Conservation (phyloP, 2,113 vertebrate genomes). For the Bos javanicus region DNA sequence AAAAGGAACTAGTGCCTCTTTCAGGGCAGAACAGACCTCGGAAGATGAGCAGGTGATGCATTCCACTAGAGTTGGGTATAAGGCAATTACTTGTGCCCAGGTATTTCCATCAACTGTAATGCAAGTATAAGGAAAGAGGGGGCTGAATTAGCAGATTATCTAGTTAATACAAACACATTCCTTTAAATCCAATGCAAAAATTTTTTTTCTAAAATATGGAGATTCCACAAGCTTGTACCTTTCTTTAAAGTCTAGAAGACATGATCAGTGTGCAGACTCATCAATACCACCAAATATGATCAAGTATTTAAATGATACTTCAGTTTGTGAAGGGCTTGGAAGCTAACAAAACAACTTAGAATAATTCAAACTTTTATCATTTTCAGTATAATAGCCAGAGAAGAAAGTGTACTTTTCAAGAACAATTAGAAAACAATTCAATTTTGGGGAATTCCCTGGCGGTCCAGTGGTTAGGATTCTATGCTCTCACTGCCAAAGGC, state of each 20-base stretch:
- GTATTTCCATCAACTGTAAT: conserved; percentile 94
- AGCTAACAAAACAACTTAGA: neutral
- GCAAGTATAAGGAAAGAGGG: conserved; percentile 50
- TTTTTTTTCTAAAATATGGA: neutral
- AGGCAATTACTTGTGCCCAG: conserved; percentile 97
- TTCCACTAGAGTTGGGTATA: conserved; percentile 97
- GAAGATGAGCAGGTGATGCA: conserved; percentile 97
- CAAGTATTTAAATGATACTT: conserved; percentile 5
- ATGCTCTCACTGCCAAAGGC: neutral
- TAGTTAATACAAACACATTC: neutral
- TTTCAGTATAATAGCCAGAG: neutral
- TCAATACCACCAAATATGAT: neutral
- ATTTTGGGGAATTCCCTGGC: neutral
- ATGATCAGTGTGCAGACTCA: neutral
- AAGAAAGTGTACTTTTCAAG: neutral
- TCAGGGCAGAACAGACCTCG: conserved; percentile 96
- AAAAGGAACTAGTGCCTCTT: conserved; percentile 97
- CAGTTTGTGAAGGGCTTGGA: neutral
- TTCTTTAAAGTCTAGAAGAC: neutral
- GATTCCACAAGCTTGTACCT: neutral
- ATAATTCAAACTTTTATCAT: conserved; percentile 10
- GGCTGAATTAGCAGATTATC: conserved; percentile 11
- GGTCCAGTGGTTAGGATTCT: neutral
- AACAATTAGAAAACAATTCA: neutral
- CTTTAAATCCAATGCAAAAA: conserved; percentile 8